Evolutionary conservation across 2,113 vertebrate species (phyloP).

Genomic region (Struthio camelus): DNA sequence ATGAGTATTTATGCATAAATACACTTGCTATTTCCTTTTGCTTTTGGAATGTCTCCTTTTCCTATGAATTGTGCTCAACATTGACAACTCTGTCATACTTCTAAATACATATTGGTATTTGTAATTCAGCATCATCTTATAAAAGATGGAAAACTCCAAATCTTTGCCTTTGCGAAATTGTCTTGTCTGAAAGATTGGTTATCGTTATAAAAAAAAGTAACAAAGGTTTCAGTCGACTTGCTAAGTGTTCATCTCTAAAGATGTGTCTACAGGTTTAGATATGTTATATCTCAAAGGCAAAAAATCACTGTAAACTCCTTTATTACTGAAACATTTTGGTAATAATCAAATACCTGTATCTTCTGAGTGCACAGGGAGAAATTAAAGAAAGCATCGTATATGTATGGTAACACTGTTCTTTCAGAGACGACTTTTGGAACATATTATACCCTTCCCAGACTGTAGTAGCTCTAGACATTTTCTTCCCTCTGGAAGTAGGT

Average conservation of each 20-base stretch:
- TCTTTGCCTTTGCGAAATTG: background rate
- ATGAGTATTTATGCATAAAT: background rate
- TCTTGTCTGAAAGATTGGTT: background rate
- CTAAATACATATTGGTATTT: background rate
- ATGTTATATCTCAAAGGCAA: background rate
- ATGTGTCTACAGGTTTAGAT: background rate
- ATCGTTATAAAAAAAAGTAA: background rate
- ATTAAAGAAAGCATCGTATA: background rate
- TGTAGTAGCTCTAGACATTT: background rate
- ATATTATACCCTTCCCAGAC: too few species aligned
- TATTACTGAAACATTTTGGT: background rate
- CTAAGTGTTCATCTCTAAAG: background rate
- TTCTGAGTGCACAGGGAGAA: background rate
- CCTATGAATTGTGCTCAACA: background rate
- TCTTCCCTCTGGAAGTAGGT: background rate
- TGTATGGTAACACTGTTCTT: background rate
- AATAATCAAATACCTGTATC: background rate
- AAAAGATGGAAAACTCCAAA: background rate
- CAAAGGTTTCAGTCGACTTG: background rate
- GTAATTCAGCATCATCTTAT: background rate
- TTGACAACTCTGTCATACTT: background rate
- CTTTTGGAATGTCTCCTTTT: background rate
- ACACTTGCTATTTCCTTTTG: background rate
- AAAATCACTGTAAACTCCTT: background rate
- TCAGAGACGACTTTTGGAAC: background rate